Evolutionary conservation across 2,888 invertebrate species (phyloP).

Genomic region (Helobdella robusta): DNA sequence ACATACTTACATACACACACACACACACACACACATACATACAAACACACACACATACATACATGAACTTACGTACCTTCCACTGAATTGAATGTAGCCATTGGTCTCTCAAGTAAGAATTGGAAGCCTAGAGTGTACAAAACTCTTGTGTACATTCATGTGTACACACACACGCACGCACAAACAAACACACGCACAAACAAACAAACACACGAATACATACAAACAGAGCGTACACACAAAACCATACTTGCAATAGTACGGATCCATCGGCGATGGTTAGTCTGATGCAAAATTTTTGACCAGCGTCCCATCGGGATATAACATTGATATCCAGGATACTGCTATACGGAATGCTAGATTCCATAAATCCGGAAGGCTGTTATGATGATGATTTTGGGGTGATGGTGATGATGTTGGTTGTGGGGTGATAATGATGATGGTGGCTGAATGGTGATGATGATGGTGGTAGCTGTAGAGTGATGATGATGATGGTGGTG

Average conservation of each 20-base stretch:
- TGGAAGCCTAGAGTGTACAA: conserved; percentile 60
- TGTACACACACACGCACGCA: too few relatives aligned
- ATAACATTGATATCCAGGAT: conserved; percentile 70
- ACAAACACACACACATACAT: too few relatives aligned
- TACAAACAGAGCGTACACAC: not conserved
- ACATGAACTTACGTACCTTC: conserved; percentile 55
- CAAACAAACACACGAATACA: too few relatives aligned
- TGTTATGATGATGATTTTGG: conserved; percentile 33
- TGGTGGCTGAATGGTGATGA: not conserved
- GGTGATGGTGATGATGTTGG: not conserved
- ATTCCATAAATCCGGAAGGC: conserved; percentile 56
- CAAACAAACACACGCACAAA: too few relatives aligned
- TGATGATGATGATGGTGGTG: not conserved
- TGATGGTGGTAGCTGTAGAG: not conserved
- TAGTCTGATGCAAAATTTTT: conserved; percentile 68
- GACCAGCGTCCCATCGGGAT: conserved; percentile 68
- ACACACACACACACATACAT: too few relatives aligned
- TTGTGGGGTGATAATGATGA: not conserved
- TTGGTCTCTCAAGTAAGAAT: conserved; percentile 70
- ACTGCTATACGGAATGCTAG: conserved; percentile 61
- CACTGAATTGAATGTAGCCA: conserved; percentile 71
- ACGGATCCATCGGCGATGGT: conserved; percentile 67
- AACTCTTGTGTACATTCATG: too few relatives aligned
- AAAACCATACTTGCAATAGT: conserved; percentile 57
- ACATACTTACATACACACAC: not conserved